Base-by-base conservation (phyloP, 2,888 invertebrate species). In the Cataglyphis cursor region DNA sequence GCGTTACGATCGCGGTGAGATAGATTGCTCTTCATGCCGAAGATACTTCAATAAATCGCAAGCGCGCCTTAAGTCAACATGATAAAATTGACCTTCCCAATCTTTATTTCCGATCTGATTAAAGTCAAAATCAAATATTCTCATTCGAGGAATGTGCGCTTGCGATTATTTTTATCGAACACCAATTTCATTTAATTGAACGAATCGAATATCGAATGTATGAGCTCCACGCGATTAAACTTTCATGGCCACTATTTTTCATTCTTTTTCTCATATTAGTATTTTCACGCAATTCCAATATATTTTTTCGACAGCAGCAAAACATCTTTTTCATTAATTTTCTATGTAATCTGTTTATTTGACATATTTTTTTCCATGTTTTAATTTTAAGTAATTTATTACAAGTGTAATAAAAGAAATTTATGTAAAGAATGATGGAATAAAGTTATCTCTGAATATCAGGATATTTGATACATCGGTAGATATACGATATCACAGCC, bases 401-500 rank as follows among this genome's bases (percentile, higher is more conserved):
- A 21, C 18, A 35, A 57, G 3, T 72, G 15, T 35, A 35, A 70
- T 18, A 38, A 12, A 35, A 35, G 24, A 57, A 61, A 28, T 24
- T 57, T 51, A 12, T 21, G 21, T 15, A 31, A 59, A n/a, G 18
- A 38, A 28, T 6, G n/a, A 12, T 15, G 10, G 5, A 18, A 48
- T 35, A 35, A 64, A 64, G 35, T 12, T 21, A 6, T n/a, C 9
- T 59, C 73, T 74, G 38, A 59, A 82, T 84, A 85, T 78, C 68
- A 73, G 64, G 21, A 75, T 41, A 82, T 24, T 31, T 73, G 86
- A 81, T 78, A 68, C 74, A 41, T 3, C 35, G 21, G 12, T 31
- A 41, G 28, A 66, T 41, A 66, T 66, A 6, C 9, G 38, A 76
- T 41, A 54, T 66, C n/a, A 28, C 28, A 38, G 1, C 59, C 31